Base-by-base conservation (phyloP, 2,888 invertebrate species). In the Drosophila kanekoi region DNA sequence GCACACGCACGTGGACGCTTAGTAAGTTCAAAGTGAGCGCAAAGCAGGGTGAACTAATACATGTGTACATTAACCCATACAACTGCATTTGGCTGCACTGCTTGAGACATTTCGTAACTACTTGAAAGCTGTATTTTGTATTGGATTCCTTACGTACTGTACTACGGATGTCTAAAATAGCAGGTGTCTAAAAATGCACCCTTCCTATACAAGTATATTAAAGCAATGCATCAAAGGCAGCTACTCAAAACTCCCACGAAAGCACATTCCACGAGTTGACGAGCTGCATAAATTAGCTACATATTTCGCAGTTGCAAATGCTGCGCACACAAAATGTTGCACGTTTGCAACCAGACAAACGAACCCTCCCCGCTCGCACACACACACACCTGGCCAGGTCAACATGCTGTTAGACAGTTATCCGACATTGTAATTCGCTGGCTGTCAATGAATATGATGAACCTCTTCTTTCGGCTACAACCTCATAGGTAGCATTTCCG, bases 281-380 rank as follows among this genome's bases (percentile, higher is more conserved):
- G 57, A 71, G 56, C 56, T 71, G 81, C 72, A 72, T 86, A 80
- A 86, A 80, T 81, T 65, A 77, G 65, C 63, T 76, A 47, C 60
- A 77, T 47, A 76, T 56, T 64, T 64, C 53, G 49, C 68, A 73
- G 59, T 56, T 74, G 72, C 68, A 87, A 87, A 87, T 82, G 77
- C 82, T 60, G 53, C 38, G 64, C 32, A 79, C 68, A 66, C 61
- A 58, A 81, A 81, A 72, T 84, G 61, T 41, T 57, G 79, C 82
- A 87, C 85, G 85, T 79, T 65, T 79, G 52, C 20, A 38, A 14
- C 14, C 11, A 48, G 16, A 13, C 33, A 61, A 18, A 8, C 14
- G 35, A 6, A 3, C 5, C 11, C 20, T 3, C 1, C 16, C 28
- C 11, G 20, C 54, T 28, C 6, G 28, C 28, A 4, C 13, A 40